A percentile compares a stretch with the other conserved stretches of the same genome.
Conservation (phyloP, 1,140 invertebrate genomes). For the Myzus persicae region DNA sequence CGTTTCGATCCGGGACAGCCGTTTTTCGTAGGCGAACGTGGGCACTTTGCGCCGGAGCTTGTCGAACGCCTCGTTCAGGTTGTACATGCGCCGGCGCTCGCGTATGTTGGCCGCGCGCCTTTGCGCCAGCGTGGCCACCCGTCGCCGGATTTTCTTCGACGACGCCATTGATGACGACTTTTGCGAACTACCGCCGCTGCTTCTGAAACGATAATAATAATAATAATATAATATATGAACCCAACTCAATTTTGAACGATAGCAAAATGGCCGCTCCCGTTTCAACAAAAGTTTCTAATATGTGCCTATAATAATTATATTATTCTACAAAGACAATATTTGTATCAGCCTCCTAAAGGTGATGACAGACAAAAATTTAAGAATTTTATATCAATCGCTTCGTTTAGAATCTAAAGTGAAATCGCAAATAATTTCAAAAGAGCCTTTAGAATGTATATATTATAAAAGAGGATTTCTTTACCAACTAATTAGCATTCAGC, state of each 20-base stretch:
- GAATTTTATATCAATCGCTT: too few species aligned
- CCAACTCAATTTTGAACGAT: neutral
- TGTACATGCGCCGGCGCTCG: slow-evolving; percentile 94
- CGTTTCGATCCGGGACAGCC: slow-evolving; percentile 97
- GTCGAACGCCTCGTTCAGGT: slow-evolving; percentile 97
- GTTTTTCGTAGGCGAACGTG: slow-evolving; percentile 98
- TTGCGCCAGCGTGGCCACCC: slow-evolving; percentile 89
- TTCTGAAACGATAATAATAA: neutral
- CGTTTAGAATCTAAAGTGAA: too few species aligned
- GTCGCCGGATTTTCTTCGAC: slow-evolving; percentile 80
- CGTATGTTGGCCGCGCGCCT: slow-evolving; percentile 92
- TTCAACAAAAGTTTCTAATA: neutral
- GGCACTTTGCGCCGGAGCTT: slow-evolving; percentile 92
- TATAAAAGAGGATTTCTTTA: too few species aligned
- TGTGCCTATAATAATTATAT: too few species aligned
- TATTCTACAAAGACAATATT: neutral
- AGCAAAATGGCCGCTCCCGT: neutral
- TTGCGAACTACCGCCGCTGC: neutral
- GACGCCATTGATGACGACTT: slow-evolving; percentile 50
- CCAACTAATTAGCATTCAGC: too few species aligned
- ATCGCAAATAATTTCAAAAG: too few species aligned
- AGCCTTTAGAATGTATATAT: too few species aligned
- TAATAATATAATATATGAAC: neutral
- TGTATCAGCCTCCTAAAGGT: neutral
- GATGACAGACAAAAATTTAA: too few species aligned